Evolutionary conservation across 1,140 invertebrate species (phyloP).

Genomic region (Stenopsyche tienmushanensis): DNA sequence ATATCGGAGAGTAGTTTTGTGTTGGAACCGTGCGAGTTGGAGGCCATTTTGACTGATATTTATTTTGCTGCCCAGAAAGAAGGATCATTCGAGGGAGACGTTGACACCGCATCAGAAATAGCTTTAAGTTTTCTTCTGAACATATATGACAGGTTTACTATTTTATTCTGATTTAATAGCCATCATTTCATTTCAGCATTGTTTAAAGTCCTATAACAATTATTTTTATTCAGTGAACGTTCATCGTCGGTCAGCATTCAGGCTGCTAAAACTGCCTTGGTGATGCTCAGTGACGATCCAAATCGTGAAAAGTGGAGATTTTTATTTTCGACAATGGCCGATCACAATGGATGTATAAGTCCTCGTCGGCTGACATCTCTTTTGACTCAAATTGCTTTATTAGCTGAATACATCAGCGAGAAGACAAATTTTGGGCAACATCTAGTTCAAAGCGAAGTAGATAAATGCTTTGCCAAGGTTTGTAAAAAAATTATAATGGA

Average conservation of each 20-base stretch:
- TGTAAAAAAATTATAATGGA: constrained; percentile 27
- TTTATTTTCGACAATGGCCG: constrained; percentile 63
- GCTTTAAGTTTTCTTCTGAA: constrained; percentile 64
- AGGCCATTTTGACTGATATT: constrained; percentile 64
- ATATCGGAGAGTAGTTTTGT: constrained; percentile 59
- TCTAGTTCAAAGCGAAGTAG: constrained; percentile 58
- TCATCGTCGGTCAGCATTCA: constrained; percentile 49
- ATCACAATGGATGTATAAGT: constrained; percentile 66
- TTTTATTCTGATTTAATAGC: background rate
- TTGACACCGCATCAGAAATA: constrained; percentile 59
- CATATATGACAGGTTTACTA: constrained; percentile 61
- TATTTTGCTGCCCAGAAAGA: constrained; percentile 65
- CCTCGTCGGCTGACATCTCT: constrained; percentile 58
- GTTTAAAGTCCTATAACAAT: background rate
- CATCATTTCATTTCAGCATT: background rate
- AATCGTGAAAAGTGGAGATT: constrained; percentile 65
- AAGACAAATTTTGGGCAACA: constrained; percentile 56
- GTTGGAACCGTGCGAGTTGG: constrained; percentile 60
- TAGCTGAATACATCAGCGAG: constrained; percentile 61
- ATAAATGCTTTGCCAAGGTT: constrained; percentile 64
- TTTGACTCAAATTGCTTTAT: constrained; percentile 55
- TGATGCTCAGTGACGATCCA: constrained; percentile 60
- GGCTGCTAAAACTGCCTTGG: constrained; percentile 63
- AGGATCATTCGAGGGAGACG: constrained; percentile 55
- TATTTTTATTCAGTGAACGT: constrained; percentile 23